Base-by-base conservation (phyloP, 2,888 invertebrate genomes). In the Epistrophe eligans region DNA sequence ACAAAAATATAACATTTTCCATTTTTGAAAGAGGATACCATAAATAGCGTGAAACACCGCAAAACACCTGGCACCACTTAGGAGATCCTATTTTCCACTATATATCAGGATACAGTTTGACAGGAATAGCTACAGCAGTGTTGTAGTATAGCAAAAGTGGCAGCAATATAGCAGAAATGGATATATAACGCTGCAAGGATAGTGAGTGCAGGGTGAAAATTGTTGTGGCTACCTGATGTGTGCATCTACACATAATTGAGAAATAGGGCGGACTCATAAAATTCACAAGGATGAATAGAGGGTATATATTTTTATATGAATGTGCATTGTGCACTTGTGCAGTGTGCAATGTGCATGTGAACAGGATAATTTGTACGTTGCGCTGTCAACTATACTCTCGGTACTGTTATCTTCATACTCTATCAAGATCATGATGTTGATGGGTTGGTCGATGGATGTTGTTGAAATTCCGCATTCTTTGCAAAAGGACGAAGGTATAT, bases 11-110 rank as follows among this genome's bases (percentile, higher is more conserved):
- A 55, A n/a, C 15, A 55, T 55, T 55, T 55, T 5, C 55, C 28
- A 55, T 55, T 55, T 55, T 35, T 11, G 11, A 6, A 35, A 17
- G 58, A 35, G 35, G 35, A 35, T 17, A 17, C 17, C 35, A 58
- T 58, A 58, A 58, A 58, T 38, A 58, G 10, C 58, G 35, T 17
- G 58, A 17, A 58, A 19, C 2, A 17, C 17, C 17, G 11, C 11
- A 58, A 35, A 35, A 38, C 58, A 58, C 58, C 58, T 58, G 58
- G 35, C 17, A 58, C 58, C 58, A 58, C 35, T 58, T 38, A 35
- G 17, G 38, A 17, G 58, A 58, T 58, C 17, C 35, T 17, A 17
- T 38, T 35, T n/a, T 38, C 17, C 35, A 2, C 17, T n/a, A 57
- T 57, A 17, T 35, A 35, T 38, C 58, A 38, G 38, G 58, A 58